Evolutionary conservation across 2,797 vertebrate species (phyloP), one percentile per base, ranked within the genome.

Genomic region (Craterocephalus amniculus): DNA sequence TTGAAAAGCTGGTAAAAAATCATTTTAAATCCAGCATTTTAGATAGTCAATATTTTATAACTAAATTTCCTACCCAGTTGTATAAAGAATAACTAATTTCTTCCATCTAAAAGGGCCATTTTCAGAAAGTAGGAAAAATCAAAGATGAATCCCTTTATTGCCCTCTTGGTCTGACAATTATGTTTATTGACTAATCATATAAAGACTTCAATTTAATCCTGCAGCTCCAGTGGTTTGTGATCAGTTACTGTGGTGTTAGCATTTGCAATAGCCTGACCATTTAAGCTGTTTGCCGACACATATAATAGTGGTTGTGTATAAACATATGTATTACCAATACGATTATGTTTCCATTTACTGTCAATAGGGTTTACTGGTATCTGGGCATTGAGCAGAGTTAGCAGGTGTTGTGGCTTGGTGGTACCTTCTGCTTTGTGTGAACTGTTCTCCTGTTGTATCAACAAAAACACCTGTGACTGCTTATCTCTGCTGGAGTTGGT

Each of bases 51-150:
- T 49, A 51, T 3, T 24, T 29, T 2, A 10, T 13, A 2, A 4
- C 4, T 8, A n/a, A 2, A 29, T 43, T 56, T 34, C 2, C 5
- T 0, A 14, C 52, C 62, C 62, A 45, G 63, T 68, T 74, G 56
- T 64, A 74, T 64, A 70, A 66, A 79, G 67, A 85, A 62, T 88
- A 89, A 92, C 91, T 87, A 78, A 91, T 83, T 92, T 93, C 60
- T 81, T 83, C 88, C 92, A 90, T 93, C 93, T 93, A 92, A 93
- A 91, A 91, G 87, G 74, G 75, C 66, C 79, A 80, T 56, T 40
- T 40, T 74, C 63, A 67, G 48, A 80, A 64, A 66, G 62, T 43
- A 69, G 27, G 49, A 59, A 72, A 57, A 62, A 74, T 66, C 35
- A 72, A 58, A 83, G 83, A 68, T 78, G 68, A 85, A 69, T 67